A percentile compares a stretch with the other conserved stretches of the same genome.
phyloP scores from a whole-genome alignment of 2,113 vertebrate species.

The Ibidorhyncha struthersii region DNA sequence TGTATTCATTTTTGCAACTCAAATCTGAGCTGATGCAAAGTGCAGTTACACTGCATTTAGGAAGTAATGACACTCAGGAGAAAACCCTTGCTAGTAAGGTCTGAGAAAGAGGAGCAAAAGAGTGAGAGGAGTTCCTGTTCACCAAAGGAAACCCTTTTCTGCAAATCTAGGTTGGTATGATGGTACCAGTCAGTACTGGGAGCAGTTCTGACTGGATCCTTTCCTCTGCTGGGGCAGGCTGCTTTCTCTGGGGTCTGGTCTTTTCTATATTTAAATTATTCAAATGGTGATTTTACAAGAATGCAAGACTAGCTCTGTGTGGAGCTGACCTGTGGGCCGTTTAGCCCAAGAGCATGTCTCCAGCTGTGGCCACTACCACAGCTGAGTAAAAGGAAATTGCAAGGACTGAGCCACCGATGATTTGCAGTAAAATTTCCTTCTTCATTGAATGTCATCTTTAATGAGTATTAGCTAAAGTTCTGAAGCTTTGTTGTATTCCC shows the following conservation, averaged over 20 bases:
- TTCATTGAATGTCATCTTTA: neutral
- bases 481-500: neutral
- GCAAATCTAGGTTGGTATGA: neutral
- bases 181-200: neutral
- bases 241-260: neutral
- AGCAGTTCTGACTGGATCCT: neutral
- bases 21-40: neutral
- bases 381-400: neutral
- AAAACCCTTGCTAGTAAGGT: neutral
- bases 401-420: neutral
- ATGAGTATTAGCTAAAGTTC: neutral
- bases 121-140: neutral
- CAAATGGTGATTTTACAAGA: neutral
- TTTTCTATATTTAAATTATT: neutral
- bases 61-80: neutral
- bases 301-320: neutral
- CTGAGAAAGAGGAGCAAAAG: neutral
- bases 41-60: neutral
- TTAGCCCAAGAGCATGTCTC: neutral
- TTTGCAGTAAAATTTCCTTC: neutral
- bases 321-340: neutral
- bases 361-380: neutral
- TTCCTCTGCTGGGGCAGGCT: neutral
- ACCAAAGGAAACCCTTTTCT: neutral
- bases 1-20: neutral